Percentiles rank a stretch among this genome's conserved stretches.
Conservation (phyloP, 2,888 invertebrate species). For the Hemistola chrysoprasaria region DNA sequence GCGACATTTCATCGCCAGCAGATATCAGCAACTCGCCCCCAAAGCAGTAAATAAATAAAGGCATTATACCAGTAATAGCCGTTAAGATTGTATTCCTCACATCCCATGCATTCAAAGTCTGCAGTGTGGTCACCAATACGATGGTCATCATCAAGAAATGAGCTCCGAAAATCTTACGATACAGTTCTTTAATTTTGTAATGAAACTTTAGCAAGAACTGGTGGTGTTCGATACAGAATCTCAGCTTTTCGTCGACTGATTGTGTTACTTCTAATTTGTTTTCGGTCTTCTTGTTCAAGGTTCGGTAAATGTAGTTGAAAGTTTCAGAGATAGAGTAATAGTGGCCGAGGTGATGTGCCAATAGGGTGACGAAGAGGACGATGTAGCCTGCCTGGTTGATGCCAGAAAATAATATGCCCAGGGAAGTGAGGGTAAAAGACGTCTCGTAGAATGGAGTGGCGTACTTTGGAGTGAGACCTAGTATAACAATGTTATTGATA, state of each 20-base stretch:
- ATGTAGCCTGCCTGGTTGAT: conserved; percentile 61
- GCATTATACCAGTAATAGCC: conserved; percentile 49
- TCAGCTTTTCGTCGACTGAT: conserved; percentile 37
- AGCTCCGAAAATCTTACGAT: conserved; percentile 48
- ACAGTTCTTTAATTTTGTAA: conserved; percentile 41
- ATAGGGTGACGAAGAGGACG: conserved; percentile 49
- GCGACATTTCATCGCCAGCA: conserved; percentile 45
- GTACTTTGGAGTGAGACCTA: conserved; percentile 53
- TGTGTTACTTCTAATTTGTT: conserved; percentile 13
- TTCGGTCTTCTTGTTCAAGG: conserved; percentile 20
- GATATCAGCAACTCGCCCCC: conserved; percentile 55
- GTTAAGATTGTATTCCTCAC: conserved; percentile 51
- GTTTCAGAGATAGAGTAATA: conserved; percentile 52
- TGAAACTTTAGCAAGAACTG: conserved; percentile 51
- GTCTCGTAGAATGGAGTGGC: conserved; percentile 53
- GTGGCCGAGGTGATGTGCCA: conserved; percentile 54
- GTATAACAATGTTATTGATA: conserved; percentile 21
- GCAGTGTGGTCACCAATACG: conserved; percentile 54
- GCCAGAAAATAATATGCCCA: conserved; percentile 51
- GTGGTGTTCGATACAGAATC: conserved; percentile 53
- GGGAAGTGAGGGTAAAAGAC: conserved; percentile 43
- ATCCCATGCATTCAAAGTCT: conserved; percentile 55
- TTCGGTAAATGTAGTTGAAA: conserved; percentile 38
- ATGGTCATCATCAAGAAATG: conserved; percentile 58
- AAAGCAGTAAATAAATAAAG: conserved; percentile 57